Percentiles rank a stretch among this genome's conserved stretches.
These are phyloP conservation scores for Trachelus iudaicus DNA, from an alignment of 2,888 invertebrate genomes.

Conservation along the genomic window DNA sequence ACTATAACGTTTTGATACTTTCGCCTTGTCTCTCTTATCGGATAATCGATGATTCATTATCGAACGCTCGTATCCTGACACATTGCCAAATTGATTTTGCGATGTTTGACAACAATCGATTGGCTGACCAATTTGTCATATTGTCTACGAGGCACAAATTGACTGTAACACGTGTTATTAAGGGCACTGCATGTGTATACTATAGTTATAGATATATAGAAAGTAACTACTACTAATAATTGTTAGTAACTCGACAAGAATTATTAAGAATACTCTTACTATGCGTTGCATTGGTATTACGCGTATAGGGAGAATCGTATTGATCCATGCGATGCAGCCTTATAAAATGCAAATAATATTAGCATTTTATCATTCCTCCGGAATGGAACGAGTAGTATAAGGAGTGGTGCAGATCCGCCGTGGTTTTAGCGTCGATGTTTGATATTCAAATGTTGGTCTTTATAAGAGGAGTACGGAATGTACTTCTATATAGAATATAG, in stretches of 20 bases:
- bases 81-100: not conserved
- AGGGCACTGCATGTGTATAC: not conserved
- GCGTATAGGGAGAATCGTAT: not conserved
- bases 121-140: not conserved
- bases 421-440: conserved; percentile 17
- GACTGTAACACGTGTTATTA: not conserved
- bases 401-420: not conserved
- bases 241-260: not conserved
- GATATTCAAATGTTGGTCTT: conserved; percentile 44
- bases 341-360: conserved; percentile 47
- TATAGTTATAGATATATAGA: not conserved
- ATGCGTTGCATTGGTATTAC: not conserved
- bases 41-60: not conserved
- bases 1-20: not conserved
- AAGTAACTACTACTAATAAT: not conserved
- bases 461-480: conserved; percentile 27
- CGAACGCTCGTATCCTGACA: not conserved
- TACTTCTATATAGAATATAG: not conserved
- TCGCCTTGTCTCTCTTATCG: not conserved
- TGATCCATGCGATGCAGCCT: conserved; percentile 14
- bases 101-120: not conserved
- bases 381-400: not conserved
- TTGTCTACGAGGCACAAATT: not conserved
- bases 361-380: conserved; percentile 30
- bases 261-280: not conserved